Evolutionary conservation across 2,888 invertebrate species (phyloP), one percentile per base, ranked within the genome.

Genomic region (Nephrotoma guestfalica): DNA sequence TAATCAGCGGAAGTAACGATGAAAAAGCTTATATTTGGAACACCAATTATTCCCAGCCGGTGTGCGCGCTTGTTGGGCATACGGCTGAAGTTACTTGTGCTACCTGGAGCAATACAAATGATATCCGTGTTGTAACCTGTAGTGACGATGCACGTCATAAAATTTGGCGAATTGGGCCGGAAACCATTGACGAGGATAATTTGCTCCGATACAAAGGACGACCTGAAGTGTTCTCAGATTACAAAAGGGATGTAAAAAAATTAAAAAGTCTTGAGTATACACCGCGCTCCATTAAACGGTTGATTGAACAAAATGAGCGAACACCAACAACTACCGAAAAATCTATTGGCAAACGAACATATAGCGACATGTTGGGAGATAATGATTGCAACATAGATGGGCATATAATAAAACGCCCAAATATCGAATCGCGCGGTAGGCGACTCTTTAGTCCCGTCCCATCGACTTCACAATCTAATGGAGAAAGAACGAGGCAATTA

Each of bases 1-100:
- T 98, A 41, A 92, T 97, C 0, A 97, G 97, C 90, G 98, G 98
- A n/a, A 97, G 97, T 88, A 96, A 96, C 89, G 97, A 97, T 91
- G 95, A 95, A 88, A 93, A 94, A 89, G 97, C 97, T 0, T 97
- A 97, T 90, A 94, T 98, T 86, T 98, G 98, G 97, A 95, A 94
- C 90, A 93, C 95, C 0, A 92, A 93, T 13, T 91, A 92, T 88
- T 92, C 95, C 0, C 91, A 93, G 87, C 96, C 97, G 0, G 90
- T 97, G 9, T 94, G 95, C 30, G 93, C 93, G 86, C 92, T 98
- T 4, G 92, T 92, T 0, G 97, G 97, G 0, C 97, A 98, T 90
- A 92, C 93, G 83, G 96, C 96, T 7, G 98, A 98, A 92, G 97
- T 98, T 0, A 97, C 97, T 0, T 96, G 96, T 90, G 96, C 97